Evolutionary conservation across 2,113 vertebrate species (phyloP), one percentile per base, ranked within the genome.

Genomic region (Limanda limanda): DNA sequence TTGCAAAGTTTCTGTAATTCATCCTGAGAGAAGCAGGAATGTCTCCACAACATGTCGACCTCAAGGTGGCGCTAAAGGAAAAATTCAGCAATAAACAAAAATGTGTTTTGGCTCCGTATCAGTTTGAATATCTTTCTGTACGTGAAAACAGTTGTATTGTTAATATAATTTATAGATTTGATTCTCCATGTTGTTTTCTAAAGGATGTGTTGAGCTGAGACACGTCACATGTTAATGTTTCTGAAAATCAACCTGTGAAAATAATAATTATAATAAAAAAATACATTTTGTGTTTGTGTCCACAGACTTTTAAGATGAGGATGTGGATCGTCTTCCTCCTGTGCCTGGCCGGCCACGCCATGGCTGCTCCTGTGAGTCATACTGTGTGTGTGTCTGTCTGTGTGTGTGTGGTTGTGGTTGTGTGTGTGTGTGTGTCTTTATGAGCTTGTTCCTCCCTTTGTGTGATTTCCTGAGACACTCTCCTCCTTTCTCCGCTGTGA

Each of bases 291-390:
- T 40, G 8, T 40, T n/a, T 62, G 40, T 84, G 68, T 87, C 95
- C 91, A 79, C 89, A 93, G 89, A 93, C 90, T 88, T 91, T 91
- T 90, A 97, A 92, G 92, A 99, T 99, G 98, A 97, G 91, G 93
- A 89, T 96, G 91, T 99, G 97, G 97, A 92, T 99, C 13, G 89
- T 98, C 88, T 97, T 99, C 91, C 86, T 97, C 78, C 88, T 99
- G 71, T 99, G 96, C 95, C 95, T 99, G 92, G 96, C 95, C 68
- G 97, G 96, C 85, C 96, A 94, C 88, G 95, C 96, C 88, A 83
- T 97, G 92, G 95, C 97, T 85, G 95, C 94, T 25, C 97, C 97
- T 62, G 98, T 99, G 83, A 98, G 97, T 96, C 58, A 0, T 0
- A 21, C 9, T 20, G 5, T 31, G 40, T 54, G 51, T 64, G 21